These are phyloP conservation scores for Theristicus caerulescens DNA, from an alignment of 2,113 vertebrate genomes.

Conservation along the genomic window DNA sequence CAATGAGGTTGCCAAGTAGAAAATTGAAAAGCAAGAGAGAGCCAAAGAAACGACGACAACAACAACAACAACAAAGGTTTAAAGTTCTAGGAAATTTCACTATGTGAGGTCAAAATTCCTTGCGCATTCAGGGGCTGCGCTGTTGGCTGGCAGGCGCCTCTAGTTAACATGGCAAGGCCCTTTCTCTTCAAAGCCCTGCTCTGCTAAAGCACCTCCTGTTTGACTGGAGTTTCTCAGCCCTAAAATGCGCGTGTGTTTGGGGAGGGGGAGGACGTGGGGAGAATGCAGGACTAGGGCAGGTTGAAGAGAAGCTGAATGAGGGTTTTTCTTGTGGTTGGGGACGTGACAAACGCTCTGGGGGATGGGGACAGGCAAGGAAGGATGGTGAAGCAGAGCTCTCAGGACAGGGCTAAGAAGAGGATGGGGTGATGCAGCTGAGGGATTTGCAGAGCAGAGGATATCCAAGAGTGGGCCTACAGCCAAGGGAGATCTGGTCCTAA, in stretches of 20 bases:
- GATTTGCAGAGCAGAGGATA: not conserved
- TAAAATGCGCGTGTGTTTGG: accelerated
- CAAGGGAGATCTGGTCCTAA: not conserved
- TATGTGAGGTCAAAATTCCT: constrained; percentile 43
- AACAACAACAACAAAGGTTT: constrained; percentile 45
- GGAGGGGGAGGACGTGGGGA: not conserved
- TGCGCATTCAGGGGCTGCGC: not conserved
- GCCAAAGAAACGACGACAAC: not conserved
- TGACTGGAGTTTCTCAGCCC: not conserved
- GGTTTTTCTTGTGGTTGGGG: not conserved
- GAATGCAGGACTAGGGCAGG: not conserved
- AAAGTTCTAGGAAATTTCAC: constrained; percentile 59
- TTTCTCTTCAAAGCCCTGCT: not conserved
- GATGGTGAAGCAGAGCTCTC: not conserved
- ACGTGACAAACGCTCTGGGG: not conserved
- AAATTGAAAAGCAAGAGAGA: constrained; percentile 42
- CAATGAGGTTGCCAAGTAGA: not conserved
- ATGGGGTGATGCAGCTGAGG: not conserved
- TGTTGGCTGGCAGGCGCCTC: not conserved
- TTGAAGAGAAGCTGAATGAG: not conserved
- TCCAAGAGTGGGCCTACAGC: not conserved
- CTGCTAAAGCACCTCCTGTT: not conserved
- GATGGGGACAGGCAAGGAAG: not conserved
- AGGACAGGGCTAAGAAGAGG: not conserved
- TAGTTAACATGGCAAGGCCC: not conserved